Percentiles rank a stretch among this genome's conserved stretches.
phyloP scores from a whole-genome alignment of 2,888 invertebrate species.

The Enchytraeus crypticus region DNA sequence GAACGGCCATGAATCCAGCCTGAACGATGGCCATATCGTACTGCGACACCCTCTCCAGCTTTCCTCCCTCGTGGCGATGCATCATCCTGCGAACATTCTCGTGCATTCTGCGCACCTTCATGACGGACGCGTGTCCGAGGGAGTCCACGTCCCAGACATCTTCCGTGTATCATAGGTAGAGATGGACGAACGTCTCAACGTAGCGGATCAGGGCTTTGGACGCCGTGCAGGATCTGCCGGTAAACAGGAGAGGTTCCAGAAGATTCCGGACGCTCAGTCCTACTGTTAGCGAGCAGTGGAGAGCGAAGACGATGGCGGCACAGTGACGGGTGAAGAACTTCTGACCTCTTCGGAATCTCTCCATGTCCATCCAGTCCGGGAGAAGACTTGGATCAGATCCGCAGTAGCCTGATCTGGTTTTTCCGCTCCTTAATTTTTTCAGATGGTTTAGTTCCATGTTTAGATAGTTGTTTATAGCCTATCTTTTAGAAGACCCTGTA shows the following conservation, averaged over 20 bases:
- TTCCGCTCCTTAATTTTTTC: too few relatives aligned
- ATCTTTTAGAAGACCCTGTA: too few relatives aligned
- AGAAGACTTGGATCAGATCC: slow-evolving; percentile 7
- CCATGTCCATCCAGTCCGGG: slow-evolving; percentile 50
- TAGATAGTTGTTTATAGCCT: too few relatives aligned
- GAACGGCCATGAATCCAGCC: slow-evolving; percentile 75
- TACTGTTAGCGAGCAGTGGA: slow-evolving; percentile 66
- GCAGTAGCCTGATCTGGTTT: neutral
- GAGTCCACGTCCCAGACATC: slow-evolving; percentile 54
- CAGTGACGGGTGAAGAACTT: slow-evolving; percentile 63
- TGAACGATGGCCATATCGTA: slow-evolving; percentile 76
- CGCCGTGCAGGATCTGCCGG: slow-evolving; percentile 61
- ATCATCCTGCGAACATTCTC: slow-evolving; percentile 53
- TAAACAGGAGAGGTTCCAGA: slow-evolving; percentile 61
- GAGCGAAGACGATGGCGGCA: slow-evolving; percentile 62
- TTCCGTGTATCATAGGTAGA: slow-evolving; percentile 67
- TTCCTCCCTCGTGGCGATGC: slow-evolving; percentile 28
- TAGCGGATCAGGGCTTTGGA: slow-evolving; percentile 67
- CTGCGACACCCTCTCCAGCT: slow-evolving; percentile 60
- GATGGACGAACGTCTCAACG: slow-evolving; percentile 67
- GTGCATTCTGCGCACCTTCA: slow-evolving; percentile 50
- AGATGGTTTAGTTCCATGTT: too few relatives aligned
- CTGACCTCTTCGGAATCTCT: slow-evolving; percentile 57
- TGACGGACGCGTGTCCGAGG: slow-evolving; percentile 49
- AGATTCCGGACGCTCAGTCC: slow-evolving; percentile 69